Conservation (phyloP, 2,888 invertebrate genomes). For the Scaptomyza parva region DNA sequence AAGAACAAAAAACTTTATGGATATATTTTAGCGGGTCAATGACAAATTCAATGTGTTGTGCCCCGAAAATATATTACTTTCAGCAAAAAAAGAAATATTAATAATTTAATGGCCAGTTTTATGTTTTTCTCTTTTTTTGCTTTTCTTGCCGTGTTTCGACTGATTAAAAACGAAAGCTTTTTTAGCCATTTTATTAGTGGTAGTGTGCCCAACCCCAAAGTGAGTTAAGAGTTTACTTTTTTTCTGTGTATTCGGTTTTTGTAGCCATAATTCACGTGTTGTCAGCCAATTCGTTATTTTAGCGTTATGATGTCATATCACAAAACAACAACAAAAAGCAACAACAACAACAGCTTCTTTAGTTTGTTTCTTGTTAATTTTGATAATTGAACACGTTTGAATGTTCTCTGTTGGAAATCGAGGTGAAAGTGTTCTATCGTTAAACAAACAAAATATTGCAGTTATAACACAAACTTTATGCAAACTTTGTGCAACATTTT, state of each 20-base stretch:
- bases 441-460: too few relatives aligned
- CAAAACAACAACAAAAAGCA: conserved; percentile 2
- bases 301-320: conserved; percentile 71
- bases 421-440: conserved; percentile 41
- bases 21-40: conserved; percentile 64
- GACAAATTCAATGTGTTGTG: conserved; percentile 62
- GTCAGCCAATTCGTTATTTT: conserved; percentile 58
- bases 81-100: conserved; percentile 27
- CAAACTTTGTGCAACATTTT: conserved; percentile 41
- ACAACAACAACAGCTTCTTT: conserved; percentile 19
- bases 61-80: conserved; percentile 29
- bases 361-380: conserved; percentile 20
- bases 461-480: background rate
- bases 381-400: conserved; percentile 44
- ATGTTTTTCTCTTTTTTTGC: conserved; percentile 14
- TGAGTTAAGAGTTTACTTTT: conserved; percentile 42
- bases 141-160: conserved; percentile 21
- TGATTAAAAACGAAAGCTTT: conserved; percentile 76
- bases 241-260: conserved; percentile 21
- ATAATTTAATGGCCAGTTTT: conserved; percentile 44
- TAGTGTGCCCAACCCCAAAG: conserved; percentile 65
- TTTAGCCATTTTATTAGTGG: conserved; percentile 32
- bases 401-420: conserved; percentile 14
- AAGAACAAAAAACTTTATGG: conserved; percentile 31
- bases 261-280: conserved; percentile 74